Percentiles rank a stretch among this genome's conserved stretches.
Conservation (phyloP, 2,797 vertebrate genomes). For the Limosa lapponica region DNA sequence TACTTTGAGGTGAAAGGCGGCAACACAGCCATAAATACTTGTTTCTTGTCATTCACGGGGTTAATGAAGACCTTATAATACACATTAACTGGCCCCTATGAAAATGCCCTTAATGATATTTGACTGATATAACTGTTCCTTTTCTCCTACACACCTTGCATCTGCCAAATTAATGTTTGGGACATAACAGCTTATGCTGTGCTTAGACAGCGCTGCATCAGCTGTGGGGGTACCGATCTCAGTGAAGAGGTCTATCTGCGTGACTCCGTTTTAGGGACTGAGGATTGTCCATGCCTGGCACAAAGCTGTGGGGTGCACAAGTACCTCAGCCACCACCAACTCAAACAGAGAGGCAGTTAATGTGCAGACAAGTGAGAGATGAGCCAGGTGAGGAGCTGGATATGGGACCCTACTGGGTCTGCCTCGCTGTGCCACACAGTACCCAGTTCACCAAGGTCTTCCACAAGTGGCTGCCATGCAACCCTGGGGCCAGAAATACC, state of each 20-base stretch:
- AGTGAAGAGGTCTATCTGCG: neutral
- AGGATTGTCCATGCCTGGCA: neutral
- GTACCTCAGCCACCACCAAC: neutral
- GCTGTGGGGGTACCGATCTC: neutral
- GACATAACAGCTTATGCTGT: accelerated
- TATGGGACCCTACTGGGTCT: too few species aligned
- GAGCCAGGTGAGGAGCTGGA: neutral
- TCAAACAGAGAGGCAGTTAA: neutral
- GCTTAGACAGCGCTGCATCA: neutral
- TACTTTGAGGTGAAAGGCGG: neutral
- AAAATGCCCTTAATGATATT: neutral
- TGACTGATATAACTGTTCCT: neutral
- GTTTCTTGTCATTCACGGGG: neutral
- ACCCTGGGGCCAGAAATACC: too few species aligned
- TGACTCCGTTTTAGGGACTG: neutral
- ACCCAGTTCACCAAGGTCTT: neutral
- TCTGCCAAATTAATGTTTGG: neutral
- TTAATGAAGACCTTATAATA: neutral
- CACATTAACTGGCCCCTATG: neutral
- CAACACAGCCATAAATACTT: neutral
- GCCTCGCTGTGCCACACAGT: neutral
- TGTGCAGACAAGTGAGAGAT: neutral
- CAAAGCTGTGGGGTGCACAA: neutral
- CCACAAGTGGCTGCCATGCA: accelerated
- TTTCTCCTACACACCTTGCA: neutral